Evolutionary conservation across 2,888 invertebrate species (phyloP).

Genomic region (Sabatieria punctata): DNA sequence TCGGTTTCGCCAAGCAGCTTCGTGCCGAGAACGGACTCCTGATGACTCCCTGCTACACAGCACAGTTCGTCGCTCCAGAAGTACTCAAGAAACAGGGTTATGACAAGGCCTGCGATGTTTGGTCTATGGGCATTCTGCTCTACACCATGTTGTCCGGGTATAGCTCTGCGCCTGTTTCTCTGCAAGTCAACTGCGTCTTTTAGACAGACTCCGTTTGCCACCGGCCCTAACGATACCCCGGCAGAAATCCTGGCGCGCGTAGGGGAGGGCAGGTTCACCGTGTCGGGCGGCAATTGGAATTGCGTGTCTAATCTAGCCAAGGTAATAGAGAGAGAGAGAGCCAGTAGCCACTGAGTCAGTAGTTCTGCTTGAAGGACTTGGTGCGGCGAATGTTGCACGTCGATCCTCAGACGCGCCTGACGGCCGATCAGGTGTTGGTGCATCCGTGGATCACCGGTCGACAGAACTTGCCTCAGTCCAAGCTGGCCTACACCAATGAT

Average conservation of each 20-base stretch:
- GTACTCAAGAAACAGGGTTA: slow-evolving; percentile 87
- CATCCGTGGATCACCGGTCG: slow-evolving; percentile 66
- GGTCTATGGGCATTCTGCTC: slow-evolving; percentile 88
- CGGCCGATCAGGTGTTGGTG: slow-evolving; percentile 63
- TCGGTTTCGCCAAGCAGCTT: slow-evolving; percentile 93
- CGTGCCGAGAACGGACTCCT: slow-evolving; percentile 86
- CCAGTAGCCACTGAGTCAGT: too few species aligned
- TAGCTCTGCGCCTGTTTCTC: neutral
- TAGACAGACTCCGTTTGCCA: slow-evolving; percentile 52
- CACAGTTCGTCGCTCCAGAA: slow-evolving; percentile 72
- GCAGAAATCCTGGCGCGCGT: slow-evolving; percentile 78
- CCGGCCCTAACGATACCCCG: slow-evolving; percentile 53
- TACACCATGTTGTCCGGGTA: slow-evolving; percentile 83
- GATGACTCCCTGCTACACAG: slow-evolving; percentile 99
- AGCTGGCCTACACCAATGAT: slow-evolving; percentile 37
- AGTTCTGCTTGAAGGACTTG: slow-evolving; percentile 48
- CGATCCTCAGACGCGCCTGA: slow-evolving; percentile 71
- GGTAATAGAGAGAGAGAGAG: too few species aligned
- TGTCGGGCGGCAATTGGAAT: slow-evolving; percentile 54
- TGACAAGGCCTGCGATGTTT: slow-evolving; percentile 95
- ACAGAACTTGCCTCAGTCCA: slow-evolving; percentile 41
- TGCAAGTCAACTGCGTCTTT: neutral
- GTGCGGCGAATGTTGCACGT: slow-evolving; percentile 83
- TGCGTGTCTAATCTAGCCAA: slow-evolving; percentile 62
- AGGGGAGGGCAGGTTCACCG: slow-evolving; percentile 61